Conservation (phyloP, 1,140 invertebrate species). For the Chelonus insularis region DNA sequence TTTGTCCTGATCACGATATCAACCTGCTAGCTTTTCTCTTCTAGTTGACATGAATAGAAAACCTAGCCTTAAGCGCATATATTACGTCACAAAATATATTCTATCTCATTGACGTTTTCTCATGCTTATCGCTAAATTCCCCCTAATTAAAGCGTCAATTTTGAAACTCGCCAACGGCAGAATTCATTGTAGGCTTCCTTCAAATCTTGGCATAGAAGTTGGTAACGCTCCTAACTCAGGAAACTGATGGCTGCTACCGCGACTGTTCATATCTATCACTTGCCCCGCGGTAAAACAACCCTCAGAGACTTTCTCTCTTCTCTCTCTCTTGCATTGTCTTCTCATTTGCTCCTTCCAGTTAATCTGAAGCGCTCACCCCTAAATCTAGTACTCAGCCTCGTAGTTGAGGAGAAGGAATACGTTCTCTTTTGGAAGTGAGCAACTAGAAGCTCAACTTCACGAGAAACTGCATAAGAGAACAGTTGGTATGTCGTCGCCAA, state of each 20-base stretch:
- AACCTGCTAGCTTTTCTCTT: too few species aligned
- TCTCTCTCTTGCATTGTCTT: neutral
- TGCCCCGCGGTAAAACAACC: conserved; percentile 1
- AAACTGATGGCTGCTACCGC: conserved; percentile 29
- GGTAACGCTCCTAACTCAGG: conserved; percentile 14
- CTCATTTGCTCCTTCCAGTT: neutral
- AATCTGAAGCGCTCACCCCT: neutral
- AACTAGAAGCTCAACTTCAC: conserved; percentile 7
- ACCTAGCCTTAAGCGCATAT: too few species aligned
- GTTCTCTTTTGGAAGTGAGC: neutral
- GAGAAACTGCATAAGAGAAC: conserved; percentile 23
- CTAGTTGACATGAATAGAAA: too few species aligned
- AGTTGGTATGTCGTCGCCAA: conserved; percentile 51
- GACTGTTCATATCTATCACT: conserved; percentile 28
- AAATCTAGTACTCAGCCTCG: neutral
- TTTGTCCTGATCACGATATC: too few species aligned
- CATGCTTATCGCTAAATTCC: conserved; percentile 18
- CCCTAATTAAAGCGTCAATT: conserved; percentile 46
- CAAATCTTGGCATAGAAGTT: conserved; percentile 17
- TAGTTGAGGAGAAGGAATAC: neutral
- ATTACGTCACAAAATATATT: neutral
- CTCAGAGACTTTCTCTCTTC: conserved; percentile 4
- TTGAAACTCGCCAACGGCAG: conserved; percentile 17
- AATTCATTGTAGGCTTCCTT: conserved; percentile 10
- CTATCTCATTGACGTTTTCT: neutral